Percentiles rank a stretch among this genome's conserved stretches.
Evolutionary conservation across 2,888 invertebrate genomes (phyloP).

Genomic region (Xanthorhoe spadicearia): DNA sequence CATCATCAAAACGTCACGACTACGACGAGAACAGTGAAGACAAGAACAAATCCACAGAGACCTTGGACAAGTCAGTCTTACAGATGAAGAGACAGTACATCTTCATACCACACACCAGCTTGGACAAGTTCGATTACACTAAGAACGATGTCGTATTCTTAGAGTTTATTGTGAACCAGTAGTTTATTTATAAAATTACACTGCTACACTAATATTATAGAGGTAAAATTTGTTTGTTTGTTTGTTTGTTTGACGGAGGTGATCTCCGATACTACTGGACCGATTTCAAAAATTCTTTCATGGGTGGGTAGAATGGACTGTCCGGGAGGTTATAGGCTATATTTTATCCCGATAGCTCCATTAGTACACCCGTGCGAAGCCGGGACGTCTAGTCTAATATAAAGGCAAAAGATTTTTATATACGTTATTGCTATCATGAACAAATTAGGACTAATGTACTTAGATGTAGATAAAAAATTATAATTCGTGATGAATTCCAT

Average conservation of each 20-base stretch:
- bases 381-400: too few species aligned
- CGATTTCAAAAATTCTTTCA: too few species aligned
- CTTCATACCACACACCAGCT: slow-evolving; percentile 87
- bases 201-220: too few species aligned
- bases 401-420: too few species aligned
- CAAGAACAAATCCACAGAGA: slow-evolving; percentile 61
- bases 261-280: too few species aligned
- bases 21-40: slow-evolving; percentile 64
- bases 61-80: slow-evolving; percentile 65
- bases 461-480: neutral
- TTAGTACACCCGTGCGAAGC: too few species aligned
- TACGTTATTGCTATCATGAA: slow-evolving; percentile 4
- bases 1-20: slow-evolving; percentile 71
- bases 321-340: too few species aligned
- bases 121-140: slow-evolving; percentile 85
- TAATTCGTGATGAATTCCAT: too few species aligned
- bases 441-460: slow-evolving; percentile 3
- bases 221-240: too few species aligned
- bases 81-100: slow-evolving; percentile 84
- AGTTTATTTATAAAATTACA: slow-evolving; percentile 16
- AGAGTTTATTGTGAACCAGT: slow-evolving; percentile 80
- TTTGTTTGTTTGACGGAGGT: too few species aligned
- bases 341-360: too few species aligned
- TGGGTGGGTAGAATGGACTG: too few species aligned
- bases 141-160: slow-evolving; percentile 86